Evolutionary conservation across 2,888 invertebrate species (phyloP).

Genomic region (Adelognathus sp.): DNA sequence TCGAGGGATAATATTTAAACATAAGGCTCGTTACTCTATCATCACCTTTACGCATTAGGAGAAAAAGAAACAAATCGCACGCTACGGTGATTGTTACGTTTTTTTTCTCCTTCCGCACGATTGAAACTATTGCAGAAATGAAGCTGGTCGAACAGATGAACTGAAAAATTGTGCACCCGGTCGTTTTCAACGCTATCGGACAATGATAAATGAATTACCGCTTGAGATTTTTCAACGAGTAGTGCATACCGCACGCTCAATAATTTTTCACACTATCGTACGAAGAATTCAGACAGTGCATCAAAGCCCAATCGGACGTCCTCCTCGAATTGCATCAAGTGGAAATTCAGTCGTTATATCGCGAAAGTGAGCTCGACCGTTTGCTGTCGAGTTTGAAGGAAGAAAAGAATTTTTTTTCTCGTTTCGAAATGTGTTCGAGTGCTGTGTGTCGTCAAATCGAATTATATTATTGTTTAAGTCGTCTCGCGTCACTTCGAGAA

Average conservation of each 20-base stretch:
- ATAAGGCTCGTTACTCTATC: constrained; percentile 12
- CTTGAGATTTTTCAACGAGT: constrained; percentile 35
- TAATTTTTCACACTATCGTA: constrained; percentile 12
- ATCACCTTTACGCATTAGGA: background rate
- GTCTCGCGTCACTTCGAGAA: background rate
- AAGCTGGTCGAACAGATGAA: background rate
- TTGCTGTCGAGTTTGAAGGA: constrained; percentile 9
- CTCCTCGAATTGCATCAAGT: background rate
- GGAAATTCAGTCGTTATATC: constrained; percentile 36
- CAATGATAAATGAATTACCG: constrained; percentile 43
- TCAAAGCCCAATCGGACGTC: background rate
- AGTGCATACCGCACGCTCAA: background rate
- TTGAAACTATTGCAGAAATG: background rate
- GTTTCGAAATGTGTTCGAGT: constrained; percentile 3
- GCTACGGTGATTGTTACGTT: background rate
- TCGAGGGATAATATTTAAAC: constrained; percentile 3
- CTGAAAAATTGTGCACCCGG: background rate
- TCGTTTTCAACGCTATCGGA: constrained; percentile 44
- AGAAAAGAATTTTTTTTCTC: constrained; percentile 24
- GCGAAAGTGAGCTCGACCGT: constrained; percentile 10
- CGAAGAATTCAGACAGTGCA: background rate
- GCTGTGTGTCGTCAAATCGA: constrained; percentile 14
- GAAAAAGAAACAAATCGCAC: background rate
- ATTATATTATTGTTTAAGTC: background rate
- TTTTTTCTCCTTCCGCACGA: constrained; percentile 6